Evolutionary conservation across 2,888 invertebrate species (phyloP).

Genomic region (Cephus pulcher): DNA sequence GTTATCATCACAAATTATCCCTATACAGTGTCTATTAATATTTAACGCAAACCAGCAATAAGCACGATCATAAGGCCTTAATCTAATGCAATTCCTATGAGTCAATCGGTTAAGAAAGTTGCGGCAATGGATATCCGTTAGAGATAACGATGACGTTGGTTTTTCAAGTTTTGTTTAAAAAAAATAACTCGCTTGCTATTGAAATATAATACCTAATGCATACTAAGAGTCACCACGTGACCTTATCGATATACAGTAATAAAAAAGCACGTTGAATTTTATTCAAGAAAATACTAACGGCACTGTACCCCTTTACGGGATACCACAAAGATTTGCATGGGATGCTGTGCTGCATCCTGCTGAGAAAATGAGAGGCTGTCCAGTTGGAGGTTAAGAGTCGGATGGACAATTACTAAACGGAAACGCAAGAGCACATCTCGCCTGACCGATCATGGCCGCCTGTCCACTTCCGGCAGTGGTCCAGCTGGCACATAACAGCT

Average conservation of each 20-base stretch:
- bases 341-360: background rate
- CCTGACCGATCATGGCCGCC: background rate
- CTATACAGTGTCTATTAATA: background rate
- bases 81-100: background rate
- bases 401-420: constrained; percentile 21
- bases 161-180: background rate
- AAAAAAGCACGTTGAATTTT: background rate
- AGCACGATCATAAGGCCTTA: background rate
- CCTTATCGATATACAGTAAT: background rate
- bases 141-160: background rate
- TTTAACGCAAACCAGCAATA: background rate
- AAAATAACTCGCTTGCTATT: background rate
- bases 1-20: too few relatives aligned
- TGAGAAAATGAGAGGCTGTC: background rate
- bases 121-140: background rate
- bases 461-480: constrained; percentile 26
- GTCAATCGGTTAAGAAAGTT: background rate
- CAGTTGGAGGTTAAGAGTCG: background rate
- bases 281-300: background rate
- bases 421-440: constrained; percentile 12
- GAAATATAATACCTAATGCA: background rate
- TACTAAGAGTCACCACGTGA: background rate
- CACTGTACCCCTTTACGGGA: background rate
- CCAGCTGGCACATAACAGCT: constrained; percentile 24
- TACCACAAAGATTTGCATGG: background rate